Percentiles rank a stretch among this genome's conserved stretches.
Evolutionary conservation across 2,888 invertebrate genomes (phyloP).

Genomic region (Caenorhabditis macrosperma): DNA sequence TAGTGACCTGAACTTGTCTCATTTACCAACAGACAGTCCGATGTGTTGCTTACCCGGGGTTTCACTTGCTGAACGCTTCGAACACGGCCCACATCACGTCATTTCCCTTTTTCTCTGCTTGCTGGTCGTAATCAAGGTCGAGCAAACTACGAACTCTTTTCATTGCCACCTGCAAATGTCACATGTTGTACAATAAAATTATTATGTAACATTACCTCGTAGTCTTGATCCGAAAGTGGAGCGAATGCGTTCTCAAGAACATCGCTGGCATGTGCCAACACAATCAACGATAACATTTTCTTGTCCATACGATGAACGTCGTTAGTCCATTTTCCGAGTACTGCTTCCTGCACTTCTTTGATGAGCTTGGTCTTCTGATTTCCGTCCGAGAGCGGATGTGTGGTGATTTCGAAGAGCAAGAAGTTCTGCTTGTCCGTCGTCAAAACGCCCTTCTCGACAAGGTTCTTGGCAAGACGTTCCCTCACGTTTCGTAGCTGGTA

Average conservation of each 20-base stretch:
- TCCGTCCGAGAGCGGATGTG: conserved; percentile 97
- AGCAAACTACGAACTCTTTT: conserved; percentile 94
- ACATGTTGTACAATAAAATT: not conserved
- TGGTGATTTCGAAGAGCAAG: conserved; percentile 99
- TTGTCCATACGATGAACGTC: conserved; percentile 98
- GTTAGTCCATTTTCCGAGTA: conserved; percentile 94
- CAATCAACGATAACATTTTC: conserved; percentile 92
- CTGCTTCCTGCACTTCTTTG: conserved; percentile 95
- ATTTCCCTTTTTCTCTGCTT: conserved; percentile 87
- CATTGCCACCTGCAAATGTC: conserved; percentile 86
- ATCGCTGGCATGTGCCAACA: conserved; percentile 97
- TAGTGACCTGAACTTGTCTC: conserved; percentile 10
- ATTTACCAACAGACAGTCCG: too few species aligned
- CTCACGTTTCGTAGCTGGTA: conserved; percentile 99
- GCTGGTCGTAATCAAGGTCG: conserved; percentile 96
- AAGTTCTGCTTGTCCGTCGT: conserved; percentile 86
- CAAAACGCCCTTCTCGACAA: conserved; percentile 89
- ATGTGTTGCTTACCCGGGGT: conserved; percentile 4
- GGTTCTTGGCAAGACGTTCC: conserved; percentile 97
- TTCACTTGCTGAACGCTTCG: conserved; percentile 95
- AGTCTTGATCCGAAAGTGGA: conserved; percentile 85
- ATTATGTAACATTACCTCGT: conserved; percentile 65
- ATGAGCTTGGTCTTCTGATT: conserved; percentile 95
- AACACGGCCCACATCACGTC: conserved; percentile 99
- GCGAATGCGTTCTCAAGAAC: conserved; percentile 99